phyloP scores from a whole-genome alignment of 2,888 invertebrate genomes.

The Tubulanus polymorphus region DNA sequence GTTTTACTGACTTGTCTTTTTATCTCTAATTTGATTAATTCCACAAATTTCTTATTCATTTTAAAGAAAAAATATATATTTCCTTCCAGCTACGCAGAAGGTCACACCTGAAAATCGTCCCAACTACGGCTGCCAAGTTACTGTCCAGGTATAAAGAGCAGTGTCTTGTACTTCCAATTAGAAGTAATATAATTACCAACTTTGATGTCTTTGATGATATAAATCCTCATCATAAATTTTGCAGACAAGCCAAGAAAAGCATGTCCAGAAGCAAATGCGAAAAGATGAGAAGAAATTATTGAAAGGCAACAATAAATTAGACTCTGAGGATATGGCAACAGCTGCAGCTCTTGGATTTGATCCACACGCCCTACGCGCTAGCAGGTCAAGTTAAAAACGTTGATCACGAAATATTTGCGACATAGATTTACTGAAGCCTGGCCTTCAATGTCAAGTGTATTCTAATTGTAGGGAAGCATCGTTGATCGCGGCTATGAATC shows the following conservation, averaged over 20 bases:
- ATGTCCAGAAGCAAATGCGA: constrained; percentile 58
- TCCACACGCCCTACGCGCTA: constrained; percentile 45
- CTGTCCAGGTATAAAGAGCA: constrained; percentile 56
- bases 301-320: constrained; percentile 26
- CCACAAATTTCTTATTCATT: no score
- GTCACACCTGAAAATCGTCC: constrained; percentile 53
- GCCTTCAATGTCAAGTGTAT: not conserved
- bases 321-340: constrained; percentile 24
- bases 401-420: not conserved
- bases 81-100: no score
- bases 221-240: no score
- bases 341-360: constrained; percentile 30
- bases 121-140: constrained; percentile 74
- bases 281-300: constrained; percentile 73
- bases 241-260: constrained; percentile 76
- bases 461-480: constrained; percentile 49
- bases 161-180: not conserved
- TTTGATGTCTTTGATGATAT: no score
- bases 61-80: no score
- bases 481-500: constrained; percentile 39
- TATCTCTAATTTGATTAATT: no score
- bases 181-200: no score
- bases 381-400: no score
- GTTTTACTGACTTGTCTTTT: no score
- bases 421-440: not conserved